A percentile compares a stretch with the other conserved stretches of the same genome.
phyloP scores from a whole-genome alignment of 2,113 vertebrate genomes.

The Paratilapia polleni region DNA sequence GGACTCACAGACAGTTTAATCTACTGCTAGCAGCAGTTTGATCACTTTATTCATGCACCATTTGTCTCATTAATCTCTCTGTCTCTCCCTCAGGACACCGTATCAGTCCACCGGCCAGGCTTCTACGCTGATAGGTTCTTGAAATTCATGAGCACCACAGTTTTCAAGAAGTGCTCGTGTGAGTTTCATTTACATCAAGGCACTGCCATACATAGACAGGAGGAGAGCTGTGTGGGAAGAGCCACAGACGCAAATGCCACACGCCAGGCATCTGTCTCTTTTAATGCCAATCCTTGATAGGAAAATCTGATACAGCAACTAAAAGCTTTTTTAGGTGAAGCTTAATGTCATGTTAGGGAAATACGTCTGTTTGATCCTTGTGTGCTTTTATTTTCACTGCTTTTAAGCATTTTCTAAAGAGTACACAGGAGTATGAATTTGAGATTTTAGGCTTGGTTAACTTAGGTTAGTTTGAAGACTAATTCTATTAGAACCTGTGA shows the following conservation, averaged over 20 bases:
- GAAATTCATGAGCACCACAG: conserved; percentile 96
- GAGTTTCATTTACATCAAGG: conserved; percentile 71
- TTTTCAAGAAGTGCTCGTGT: conserved; percentile 97
- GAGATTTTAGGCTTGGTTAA: not conserved
- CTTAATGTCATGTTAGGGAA: conserved; percentile 11
- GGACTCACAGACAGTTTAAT: conserved; percentile 28
- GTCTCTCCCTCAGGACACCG: conserved; percentile 87
- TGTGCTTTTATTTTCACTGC: not conserved
- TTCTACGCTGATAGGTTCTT: conserved; percentile 98
- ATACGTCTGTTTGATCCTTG: not conserved
- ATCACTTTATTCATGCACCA: conserved; percentile 32
- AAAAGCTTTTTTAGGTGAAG: conserved; percentile 55
- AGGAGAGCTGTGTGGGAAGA: conserved; percentile 9
- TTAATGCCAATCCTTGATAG: conserved; percentile 34
- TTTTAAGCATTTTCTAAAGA: not conserved
- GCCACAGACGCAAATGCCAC: conserved; percentile 9
- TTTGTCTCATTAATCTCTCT: conserved; percentile 56
- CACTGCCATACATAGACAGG: conserved; percentile 67
- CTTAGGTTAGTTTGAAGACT: not conserved
- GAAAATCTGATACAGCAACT: conserved; percentile 34
- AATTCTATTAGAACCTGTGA: too few species aligned
- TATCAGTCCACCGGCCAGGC: conserved; percentile 96
- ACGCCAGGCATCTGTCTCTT: conserved; percentile 34
- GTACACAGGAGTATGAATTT: accelerated
- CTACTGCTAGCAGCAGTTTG: not conserved